phyloP scores from a whole-genome alignment of 2,888 invertebrate species.

The Epinotia ramella region DNA sequence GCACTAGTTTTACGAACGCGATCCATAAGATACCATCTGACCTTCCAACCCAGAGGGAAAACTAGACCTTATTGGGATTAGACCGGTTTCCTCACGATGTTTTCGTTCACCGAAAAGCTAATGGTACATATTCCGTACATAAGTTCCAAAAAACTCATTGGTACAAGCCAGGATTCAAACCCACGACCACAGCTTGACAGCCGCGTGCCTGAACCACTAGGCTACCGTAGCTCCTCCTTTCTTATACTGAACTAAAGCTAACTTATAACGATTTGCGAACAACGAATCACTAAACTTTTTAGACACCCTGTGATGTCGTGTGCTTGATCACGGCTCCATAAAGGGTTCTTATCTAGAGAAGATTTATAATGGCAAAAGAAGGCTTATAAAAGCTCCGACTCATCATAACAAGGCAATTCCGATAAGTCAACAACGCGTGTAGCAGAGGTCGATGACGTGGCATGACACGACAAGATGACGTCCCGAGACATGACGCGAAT shows the following conservation, averaged over 20 bases:
- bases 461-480: slow-evolving; percentile 65
- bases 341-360: slow-evolving; percentile 51
- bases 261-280: neutral
- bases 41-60: too few relatives aligned
- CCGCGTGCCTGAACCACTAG: too few relatives aligned
- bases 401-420: slow-evolving; percentile 71
- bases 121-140: too few relatives aligned
- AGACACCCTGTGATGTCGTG: neutral
- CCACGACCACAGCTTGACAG: too few relatives aligned
- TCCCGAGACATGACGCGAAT: slow-evolving; percentile 60
- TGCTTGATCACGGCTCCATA: neutral
- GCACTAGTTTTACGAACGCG: too few relatives aligned
- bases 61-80: too few relatives aligned
- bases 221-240: neutral
- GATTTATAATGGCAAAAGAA: slow-evolving; percentile 58
- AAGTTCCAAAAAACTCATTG: too few relatives aligned
- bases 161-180: too few relatives aligned
- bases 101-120: too few relatives aligned
- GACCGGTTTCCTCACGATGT: too few relatives aligned
- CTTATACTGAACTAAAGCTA: neutral
- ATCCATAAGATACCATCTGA: too few relatives aligned
- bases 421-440: slow-evolving; percentile 71
- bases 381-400: slow-evolving; percentile 60
- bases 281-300: neutral
- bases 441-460: slow-evolving; percentile 61